A percentile compares a stretch with the other conserved stretches of the same genome.
Conservation (phyloP, 2,113 vertebrate genomes). For the Kryptolebias marmoratus region DNA sequence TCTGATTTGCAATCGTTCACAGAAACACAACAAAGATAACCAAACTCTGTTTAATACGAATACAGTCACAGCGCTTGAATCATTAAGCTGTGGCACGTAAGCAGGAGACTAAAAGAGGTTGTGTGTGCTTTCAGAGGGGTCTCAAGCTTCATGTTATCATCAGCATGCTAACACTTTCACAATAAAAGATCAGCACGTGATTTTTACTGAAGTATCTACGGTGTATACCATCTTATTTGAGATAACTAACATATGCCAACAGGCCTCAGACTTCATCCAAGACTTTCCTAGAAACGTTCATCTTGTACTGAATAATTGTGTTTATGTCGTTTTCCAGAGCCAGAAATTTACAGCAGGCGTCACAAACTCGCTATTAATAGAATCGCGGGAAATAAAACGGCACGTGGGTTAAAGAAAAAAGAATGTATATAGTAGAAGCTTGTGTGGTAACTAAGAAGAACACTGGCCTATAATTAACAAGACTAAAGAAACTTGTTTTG, state of each 20-base stretch:
- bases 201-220: too few species aligned
- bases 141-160: not conserved
- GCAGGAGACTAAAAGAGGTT: not conserved
- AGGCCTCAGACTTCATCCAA: not conserved
- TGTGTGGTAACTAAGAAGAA: too few species aligned
- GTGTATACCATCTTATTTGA: too few species aligned
- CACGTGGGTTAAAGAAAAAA: not conserved
- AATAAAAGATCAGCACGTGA: too few species aligned
- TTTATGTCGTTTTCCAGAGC: not conserved
- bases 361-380: not conserved
- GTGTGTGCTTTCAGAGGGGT: too few species aligned
- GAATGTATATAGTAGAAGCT: not conserved
- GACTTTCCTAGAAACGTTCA: not conserved
- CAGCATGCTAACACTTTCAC: not conserved
- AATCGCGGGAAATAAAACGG: not conserved
- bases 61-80: not conserved
- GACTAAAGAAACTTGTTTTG: too few species aligned
- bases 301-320: not conserved
- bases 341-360: not conserved
- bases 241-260: not conserved
- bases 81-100: not conserved
- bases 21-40: not conserved
- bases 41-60: too few species aligned
- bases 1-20: not conserved
- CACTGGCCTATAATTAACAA: too few species aligned